Evolutionary conservation across 2,113 vertebrate species (phyloP), one percentile per base, ranked within the genome.

Genomic region (Daphoenositta chrysoptera): DNA sequence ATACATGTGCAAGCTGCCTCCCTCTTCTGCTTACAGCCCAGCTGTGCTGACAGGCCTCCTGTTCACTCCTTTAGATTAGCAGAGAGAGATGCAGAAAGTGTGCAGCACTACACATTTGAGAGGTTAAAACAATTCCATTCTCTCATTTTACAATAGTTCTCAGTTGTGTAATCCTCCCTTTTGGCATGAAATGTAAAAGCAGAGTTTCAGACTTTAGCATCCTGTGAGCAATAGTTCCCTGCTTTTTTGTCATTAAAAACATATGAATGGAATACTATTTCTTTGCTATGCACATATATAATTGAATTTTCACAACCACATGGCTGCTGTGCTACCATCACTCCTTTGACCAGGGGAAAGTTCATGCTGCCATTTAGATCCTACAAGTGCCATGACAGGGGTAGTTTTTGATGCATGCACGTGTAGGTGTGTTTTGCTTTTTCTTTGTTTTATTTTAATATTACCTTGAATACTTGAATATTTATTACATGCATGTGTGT

Each of bases 41-140:
- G 91, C 84, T 95, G 89, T 94, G 92, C 88, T 70, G 85, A 63
- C 85, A 90, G 72, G 18, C 79, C 60, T 82, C 72, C 87, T 89
- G 69, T 77, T 95, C 92, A 24, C 19, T 91, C 42, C 44, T 86
- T 58, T 21, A 61, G 63, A 90, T 82, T 33, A 93, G 73, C 72
- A 48, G 75, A 63, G 90, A 90, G 72, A 57, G 47, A 48, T 51
- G 37, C 64, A 68, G 57, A 44, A 88, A 72, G 35, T 12, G 31
- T 85, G 50, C 84, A 79, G n/a, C 39, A n/a, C 76, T 91, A 44
- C 28, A 12, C 50, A 13, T 68, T 65, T 80, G 90, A 82, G 89
- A 69, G 42, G 64, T 58, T 76, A 90, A 83, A 96, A 90, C 45
- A 64, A 85, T 93, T 63, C 75, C 45, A 72, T 92, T 91, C 19